Evolutionary conservation across 2,888 invertebrate genomes (phyloP), one percentile per base, ranked within the genome.

Genomic region (Melanotus villosus): DNA sequence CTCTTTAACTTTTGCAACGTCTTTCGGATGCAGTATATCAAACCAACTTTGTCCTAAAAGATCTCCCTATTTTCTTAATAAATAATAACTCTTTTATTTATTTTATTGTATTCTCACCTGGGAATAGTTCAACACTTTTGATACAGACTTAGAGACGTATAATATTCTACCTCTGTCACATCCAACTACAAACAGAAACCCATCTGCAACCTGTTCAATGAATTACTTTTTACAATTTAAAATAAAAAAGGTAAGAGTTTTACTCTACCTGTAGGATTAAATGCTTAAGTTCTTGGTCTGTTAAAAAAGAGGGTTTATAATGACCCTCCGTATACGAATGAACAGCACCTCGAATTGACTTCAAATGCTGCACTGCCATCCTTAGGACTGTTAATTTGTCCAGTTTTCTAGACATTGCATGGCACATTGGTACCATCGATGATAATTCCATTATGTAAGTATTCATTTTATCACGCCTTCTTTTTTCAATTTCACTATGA

Each of bases 391-490:
- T 97, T 76, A 98, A 86, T 85, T 98, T 98, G 86, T 98, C 98
- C 79, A 97, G 86, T 85, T 98, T 98, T 63, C 96, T 88, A 30
- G 95, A 92, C 93, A 96, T 94, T 2, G 96, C 95, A 77, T 93
- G 93, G 82, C 97, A 98, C 95, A 96, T 95, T 0, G 97, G 98
- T 16, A 98, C 90, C 91, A 98, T 93, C 1, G 93, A 88, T 58
- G 95, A 93, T 65, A 98, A 84, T 83, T 98, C 96, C 1, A 93
- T 90, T 77, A 98, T 97, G 85, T 96, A 97, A 0, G 93, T 94
- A 86, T 98, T 98, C 97, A 98, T 98, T 86, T 97, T 98, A 84
- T 98, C 97, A 26, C 98, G 89, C 0, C 98, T 89, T 0, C 97
- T 88, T 83, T 98, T 98, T 85, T 98, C 97, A 70, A 98, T 97